Base-by-base conservation (phyloP, 2,113 vertebrate genomes). In the Chaetodon trifascialis region DNA sequence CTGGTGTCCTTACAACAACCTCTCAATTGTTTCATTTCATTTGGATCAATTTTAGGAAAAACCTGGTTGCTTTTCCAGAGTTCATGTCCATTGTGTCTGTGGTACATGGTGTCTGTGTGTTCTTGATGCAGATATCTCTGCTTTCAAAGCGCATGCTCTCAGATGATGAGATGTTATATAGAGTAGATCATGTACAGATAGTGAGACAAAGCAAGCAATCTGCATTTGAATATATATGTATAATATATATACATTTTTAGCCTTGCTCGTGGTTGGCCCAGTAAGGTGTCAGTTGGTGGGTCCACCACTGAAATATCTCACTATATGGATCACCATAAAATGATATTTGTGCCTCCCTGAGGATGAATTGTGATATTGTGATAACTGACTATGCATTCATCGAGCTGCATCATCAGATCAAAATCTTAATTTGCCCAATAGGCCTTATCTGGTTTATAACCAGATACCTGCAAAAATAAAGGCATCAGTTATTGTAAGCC, bases 1-100 rank as follows among this genome's bases (percentile, higher is more conserved):
- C 55, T 40, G 66, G 15, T 66, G 76, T 79, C 76, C 79, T 81
- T 34, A 23, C 16, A 42, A 46, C 75, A 82, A 82, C 72, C 68
- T 68, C 19, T 44, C 42, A 11, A 4, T 16, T 54, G 52, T 59
- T 88, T 80, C 21, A 60, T 73, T 77, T 51, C n/a, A 62, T 73
- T 77, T 76, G 46, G 58, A 69, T 86, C 69, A n/a, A 9, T 68
- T 47, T 75, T 6, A 36, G 38, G 52, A 19, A 69, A 46, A 66
- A 60, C 66, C 30, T 16, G 25, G 17, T 70, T 73, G 0, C 56
- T 85, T 69, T 62, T 9, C 58, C 11, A 65, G 11, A 73, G 49
- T 70, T 42, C 7, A 60, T 42, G 5, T 30, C 34, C 7, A 4
- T 8, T 19, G 49, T 46, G 76, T 62, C 74, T 59, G 0, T 5